Base-by-base conservation (phyloP, 2,888 invertebrate species). In the Drosophila mimica region DNA sequence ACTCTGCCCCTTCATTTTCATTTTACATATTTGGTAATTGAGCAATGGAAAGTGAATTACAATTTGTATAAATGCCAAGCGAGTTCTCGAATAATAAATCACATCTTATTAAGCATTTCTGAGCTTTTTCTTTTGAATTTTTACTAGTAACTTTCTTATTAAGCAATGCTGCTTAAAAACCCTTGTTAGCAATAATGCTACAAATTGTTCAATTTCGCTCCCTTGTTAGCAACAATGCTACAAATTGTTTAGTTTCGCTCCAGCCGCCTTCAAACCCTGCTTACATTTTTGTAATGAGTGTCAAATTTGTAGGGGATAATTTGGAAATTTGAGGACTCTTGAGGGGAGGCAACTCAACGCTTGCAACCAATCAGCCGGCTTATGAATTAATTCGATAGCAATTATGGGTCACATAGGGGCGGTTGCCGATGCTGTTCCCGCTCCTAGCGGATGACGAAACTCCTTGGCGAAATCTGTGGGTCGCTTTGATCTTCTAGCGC, bases 401-500 rank as follows among this genome's bases (percentile, higher is more conserved):
- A 58, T 54, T 69, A 49, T 62, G 28, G 70, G 63, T 34, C 68
- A 80, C 53, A 68, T 78, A 76, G 80, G 78, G 48, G 40, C 46
- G 34, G 36, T 20, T 17, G 30, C 5, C 25, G 60, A 43, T 31
- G 51, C 33, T 15, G 8, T 5, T 15, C 15, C 33, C 31, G 15
- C 20, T 33, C 3, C 56, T 51, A 69, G 62, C 80, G 80, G 68
- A 74, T 66, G 66, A 61, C 65, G 56, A 40, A 59, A 59, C 53
- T 68, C 57, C 69, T 43, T 65, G 62, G 49, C 52, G 46, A 64
- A 72, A 53, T 53, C 59, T 60, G 64, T 58, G 31, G 48, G 30
- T 43, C 54, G 53, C 81, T 88, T 88, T 87, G 87, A 87, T 87
- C 88, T 83, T 70, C 28, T 70, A 63, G 54, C 75, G 70, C 73